Conservation (phyloP, 2,797 vertebrate genomes). For the Craterocephalus amniculus region DNA sequence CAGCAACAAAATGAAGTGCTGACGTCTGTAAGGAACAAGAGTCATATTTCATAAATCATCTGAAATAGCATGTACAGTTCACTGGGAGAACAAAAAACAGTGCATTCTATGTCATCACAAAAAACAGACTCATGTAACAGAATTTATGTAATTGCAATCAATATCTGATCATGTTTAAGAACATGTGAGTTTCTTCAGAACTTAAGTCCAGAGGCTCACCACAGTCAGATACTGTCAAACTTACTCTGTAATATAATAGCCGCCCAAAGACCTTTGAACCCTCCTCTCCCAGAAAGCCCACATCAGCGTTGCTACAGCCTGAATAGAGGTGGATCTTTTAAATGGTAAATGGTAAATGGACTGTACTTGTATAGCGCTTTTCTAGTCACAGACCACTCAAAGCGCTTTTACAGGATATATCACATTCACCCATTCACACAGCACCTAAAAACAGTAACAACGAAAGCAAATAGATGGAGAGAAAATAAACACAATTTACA, state of each 20-base stretch:
- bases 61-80: slow-evolving; percentile 11
- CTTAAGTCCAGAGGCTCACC: background rate
- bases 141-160: no score
- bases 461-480: no score
- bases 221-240: background rate
- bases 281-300: background rate
- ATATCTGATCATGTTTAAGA: no score
- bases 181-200: background rate
- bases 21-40: slow-evolving; percentile 8
- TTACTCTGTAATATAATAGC: background rate
- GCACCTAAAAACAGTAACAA: no score
- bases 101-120: background rate
- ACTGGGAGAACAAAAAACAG: background rate
- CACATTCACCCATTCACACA: no score
- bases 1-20: slow-evolving; percentile 26
- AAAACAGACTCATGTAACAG: no score
- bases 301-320: no score
- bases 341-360: no score
- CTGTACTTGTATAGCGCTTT: no score
- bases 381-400: no score
- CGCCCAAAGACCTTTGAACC: background rate
- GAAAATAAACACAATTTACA: background rate
- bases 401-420: no score
- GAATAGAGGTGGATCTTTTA: no score
- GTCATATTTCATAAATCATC: slow-evolving; percentile 38